These are phyloP conservation scores for Zosterops lateralis DNA, from an alignment of 2,113 vertebrate genomes.

Conservation along the genomic window DNA sequence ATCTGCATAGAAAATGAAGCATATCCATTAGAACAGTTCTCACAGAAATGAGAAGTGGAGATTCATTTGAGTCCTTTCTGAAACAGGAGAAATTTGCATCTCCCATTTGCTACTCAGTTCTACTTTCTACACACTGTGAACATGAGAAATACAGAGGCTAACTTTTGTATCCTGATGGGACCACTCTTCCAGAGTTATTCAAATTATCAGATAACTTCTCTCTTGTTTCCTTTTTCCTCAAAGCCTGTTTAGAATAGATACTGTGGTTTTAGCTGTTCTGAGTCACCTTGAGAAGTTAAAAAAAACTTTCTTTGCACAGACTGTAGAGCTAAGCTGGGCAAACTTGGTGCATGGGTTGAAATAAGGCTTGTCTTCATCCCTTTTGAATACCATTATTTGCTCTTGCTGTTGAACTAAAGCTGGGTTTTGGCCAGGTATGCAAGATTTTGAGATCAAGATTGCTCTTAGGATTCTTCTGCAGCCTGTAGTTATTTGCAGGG, in stretches of 20 bases:
- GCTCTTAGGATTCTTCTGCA: not conserved
- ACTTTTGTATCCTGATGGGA: not conserved
- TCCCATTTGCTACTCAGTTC: not conserved
- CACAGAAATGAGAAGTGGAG: not conserved
- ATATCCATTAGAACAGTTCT: not conserved
- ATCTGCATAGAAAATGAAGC: not conserved
- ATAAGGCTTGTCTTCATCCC: not conserved
- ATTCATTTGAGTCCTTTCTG: not conserved
- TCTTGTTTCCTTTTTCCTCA: not conserved
- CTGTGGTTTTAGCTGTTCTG: not conserved
- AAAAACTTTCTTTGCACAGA: not conserved
- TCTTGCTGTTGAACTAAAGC: not conserved
- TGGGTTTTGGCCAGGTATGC: not conserved
- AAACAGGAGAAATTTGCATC: not conserved
- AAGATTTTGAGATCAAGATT: not conserved
- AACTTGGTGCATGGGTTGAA: not conserved
- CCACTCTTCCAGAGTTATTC: not conserved
- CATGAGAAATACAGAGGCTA: not conserved
- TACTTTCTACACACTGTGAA: not conserved
- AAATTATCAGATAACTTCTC: not conserved
- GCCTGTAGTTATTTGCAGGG: not conserved
- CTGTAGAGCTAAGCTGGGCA: not conserved
- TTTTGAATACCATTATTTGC: not conserved
- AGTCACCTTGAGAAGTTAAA: not conserved
- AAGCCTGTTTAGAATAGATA: not conserved